Conservation (phyloP, 2,888 invertebrate species). For the Enoplolaimus lenunculus region DNA sequence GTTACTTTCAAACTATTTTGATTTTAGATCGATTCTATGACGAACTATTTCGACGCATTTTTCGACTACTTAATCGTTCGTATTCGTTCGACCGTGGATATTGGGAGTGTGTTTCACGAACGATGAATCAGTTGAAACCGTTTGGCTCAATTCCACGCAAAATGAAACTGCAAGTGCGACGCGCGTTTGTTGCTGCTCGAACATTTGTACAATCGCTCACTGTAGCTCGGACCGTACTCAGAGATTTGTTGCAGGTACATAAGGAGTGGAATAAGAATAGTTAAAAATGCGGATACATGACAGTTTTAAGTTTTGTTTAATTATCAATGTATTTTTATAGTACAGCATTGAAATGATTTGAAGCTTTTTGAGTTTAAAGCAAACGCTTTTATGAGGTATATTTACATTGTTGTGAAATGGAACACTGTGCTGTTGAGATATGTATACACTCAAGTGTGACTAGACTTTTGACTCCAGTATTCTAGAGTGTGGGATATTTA, state of each 20-base stretch:
- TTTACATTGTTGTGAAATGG: no score
- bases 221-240: slow-evolving; percentile 63
- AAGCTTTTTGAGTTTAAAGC: no score
- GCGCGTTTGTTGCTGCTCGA: slow-evolving; percentile 83
- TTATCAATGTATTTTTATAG: no score
- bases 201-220: slow-evolving; percentile 78
- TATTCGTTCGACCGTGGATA: slow-evolving; percentile 44
- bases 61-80: slow-evolving; percentile 17
- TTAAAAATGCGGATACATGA: slow-evolving; percentile 1
- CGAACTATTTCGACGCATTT: slow-evolving; percentile 78
- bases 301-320: no score
- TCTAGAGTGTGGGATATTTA: no score
- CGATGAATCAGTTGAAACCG: slow-evolving; percentile 81
- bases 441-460: no score
- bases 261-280: no score
- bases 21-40: slow-evolving; percentile 66
- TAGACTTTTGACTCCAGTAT: no score
- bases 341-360: no score
- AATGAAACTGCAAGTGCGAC: slow-evolving; percentile 68
- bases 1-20: no score
- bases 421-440: no score
- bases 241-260: slow-evolving; percentile 23
- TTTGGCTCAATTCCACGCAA: slow-evolving; percentile 88
- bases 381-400: no score
- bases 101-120: slow-evolving; percentile 68